Evolutionary conservation across 2,113 vertebrate genomes (phyloP), one percentile per base, ranked within the genome.

Genomic region (Neoarius graeffei): DNA sequence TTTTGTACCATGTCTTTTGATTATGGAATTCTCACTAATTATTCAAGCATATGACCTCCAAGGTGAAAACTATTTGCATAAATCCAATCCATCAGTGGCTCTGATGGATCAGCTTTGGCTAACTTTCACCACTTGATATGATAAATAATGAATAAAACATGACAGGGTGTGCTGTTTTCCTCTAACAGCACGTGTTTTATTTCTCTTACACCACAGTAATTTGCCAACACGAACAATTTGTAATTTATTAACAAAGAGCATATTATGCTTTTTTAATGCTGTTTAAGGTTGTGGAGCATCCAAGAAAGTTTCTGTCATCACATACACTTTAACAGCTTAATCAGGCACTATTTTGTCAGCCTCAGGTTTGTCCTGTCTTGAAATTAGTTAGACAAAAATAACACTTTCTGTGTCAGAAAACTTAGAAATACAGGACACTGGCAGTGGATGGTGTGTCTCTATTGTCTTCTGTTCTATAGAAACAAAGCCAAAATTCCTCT

Each of bases 1-100:
- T 71, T 74, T 74, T 1, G 19, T 74, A 30, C 27, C 11, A 9
- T 20, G 8, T 74, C 48, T 54, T 23, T 56, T 30, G 50, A 27
- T 85, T 67, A 79, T 7, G 25, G 50, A 71, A 54, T 62, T 76
- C 54, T 56, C 19, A 87, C 83, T 74, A 14, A 87, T 83, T 83
- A 87, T 83, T 87, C 57, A 69, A 54, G 4, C 52, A 20, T 59
- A 20, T 82, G 86, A 82, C 80, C 66, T 48, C 67, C 69, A 17
- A 54, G 54, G 67, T 83, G 15, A 57, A 57, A 30, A 48, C 7
- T 30, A 76, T 83, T 76, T 87, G 67, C 69, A 83, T 83, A 5
- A 48, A 76, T 74, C 69, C 27, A 62, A 79, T 56, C 9, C 10
- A n/a, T 84, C 71, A 66, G 52, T 77, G 25, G 27, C 10, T 54